Base-by-base conservation (phyloP, 2,113 vertebrate genomes). In the Xenus cinereus region DNA sequence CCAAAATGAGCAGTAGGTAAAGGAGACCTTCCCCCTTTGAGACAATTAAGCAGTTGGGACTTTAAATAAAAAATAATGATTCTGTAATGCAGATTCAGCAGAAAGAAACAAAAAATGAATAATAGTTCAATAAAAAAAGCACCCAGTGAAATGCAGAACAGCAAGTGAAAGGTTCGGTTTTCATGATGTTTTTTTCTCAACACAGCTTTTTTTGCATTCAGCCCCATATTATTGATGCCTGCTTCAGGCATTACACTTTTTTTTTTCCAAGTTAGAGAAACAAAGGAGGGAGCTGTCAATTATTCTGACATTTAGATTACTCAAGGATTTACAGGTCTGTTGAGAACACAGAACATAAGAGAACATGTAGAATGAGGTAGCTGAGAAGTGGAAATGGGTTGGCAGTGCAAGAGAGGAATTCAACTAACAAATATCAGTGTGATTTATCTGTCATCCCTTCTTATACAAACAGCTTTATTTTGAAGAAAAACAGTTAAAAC, bases 341-440 rank as follows among this genome's bases (percentile, higher is more conserved):
- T 79, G 50, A 90, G 69, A 94, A 76, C 48, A 82, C 17, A 75
- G 48, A 12, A 75, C 16, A 21, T 43, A 56, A 43, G 9, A 87
- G 59, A 89, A 85, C 23, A 80, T 16, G 17, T n/a, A 72, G 37
- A 80, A 54, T 18, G 80, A 77, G 16, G 26, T 22, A 62, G 54
- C 28, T 67, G 43, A 78, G 85, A 84, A 89, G 74, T 51, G 27
- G 62, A 92, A 82, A 94, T 71, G 84, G 84, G 79, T 79, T 84
- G 92, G 93, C 90, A 96, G 93, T 90, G 90, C 53, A 82, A 95
- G 83, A 96, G 95, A 97, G 95, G 91, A 97, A 97, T 96, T 97
- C 94, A 83, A 26, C 90, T 90, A 97, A 97, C 95, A 97, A 97
- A 94, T 91, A 97, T 8, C 79, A 53, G 66, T 75, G 87, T 88